These are phyloP conservation scores for Tryphoninae sp. DNA, from an alignment of 2,888 invertebrate genomes.

Conservation along the genomic window DNA sequence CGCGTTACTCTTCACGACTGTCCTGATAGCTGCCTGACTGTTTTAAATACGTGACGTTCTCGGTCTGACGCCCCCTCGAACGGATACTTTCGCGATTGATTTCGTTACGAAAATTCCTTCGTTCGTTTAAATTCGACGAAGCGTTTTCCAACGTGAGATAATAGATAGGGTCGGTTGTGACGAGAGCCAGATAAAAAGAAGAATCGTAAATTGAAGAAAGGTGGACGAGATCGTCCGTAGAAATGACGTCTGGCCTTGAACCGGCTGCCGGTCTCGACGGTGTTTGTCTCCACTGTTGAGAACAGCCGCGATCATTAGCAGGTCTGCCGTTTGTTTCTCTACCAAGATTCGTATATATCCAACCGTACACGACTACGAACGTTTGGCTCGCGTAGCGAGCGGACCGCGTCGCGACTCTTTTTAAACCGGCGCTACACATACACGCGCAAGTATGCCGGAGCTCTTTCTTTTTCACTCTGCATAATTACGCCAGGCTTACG, in stretches of 20 bases:
- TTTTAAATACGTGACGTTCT: conserved; percentile 44
- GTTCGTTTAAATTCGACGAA: conserved; percentile 5
- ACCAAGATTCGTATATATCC: conserved; percentile 1
- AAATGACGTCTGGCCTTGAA: conserved; percentile 31
- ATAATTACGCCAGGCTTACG: conserved; percentile 57
- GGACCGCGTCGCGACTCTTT: conserved; percentile 31
- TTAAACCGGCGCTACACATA: conserved; percentile 29
- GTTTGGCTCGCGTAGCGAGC: conserved; percentile 25
- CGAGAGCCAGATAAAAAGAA: not conserved
- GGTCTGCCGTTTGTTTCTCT: conserved; percentile 39
- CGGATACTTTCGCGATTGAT: conserved; percentile 11
- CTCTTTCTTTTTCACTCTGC: conserved; percentile 45
- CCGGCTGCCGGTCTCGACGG: conserved; percentile 6
- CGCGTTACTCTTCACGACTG: conserved; percentile 37
- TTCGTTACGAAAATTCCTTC: conserved; percentile 10
- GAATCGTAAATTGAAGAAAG: conserved; percentile 17
- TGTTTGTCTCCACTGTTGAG: conserved; percentile 9
- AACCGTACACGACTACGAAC: not conserved
- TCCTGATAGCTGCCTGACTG: conserved; percentile 27
- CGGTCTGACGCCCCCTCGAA: conserved; percentile 14
- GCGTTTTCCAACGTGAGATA: not conserved
- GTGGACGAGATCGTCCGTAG: not conserved
- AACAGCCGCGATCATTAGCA: conserved; percentile 41
- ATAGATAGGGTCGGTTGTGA: not conserved
- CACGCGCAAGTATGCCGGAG: not conserved